A percentile compares a stretch with the other conserved stretches of the same genome.
phyloP scores from a whole-genome alignment of 2,113 vertebrate genomes.

The Nothoprocta perdicaria region DNA sequence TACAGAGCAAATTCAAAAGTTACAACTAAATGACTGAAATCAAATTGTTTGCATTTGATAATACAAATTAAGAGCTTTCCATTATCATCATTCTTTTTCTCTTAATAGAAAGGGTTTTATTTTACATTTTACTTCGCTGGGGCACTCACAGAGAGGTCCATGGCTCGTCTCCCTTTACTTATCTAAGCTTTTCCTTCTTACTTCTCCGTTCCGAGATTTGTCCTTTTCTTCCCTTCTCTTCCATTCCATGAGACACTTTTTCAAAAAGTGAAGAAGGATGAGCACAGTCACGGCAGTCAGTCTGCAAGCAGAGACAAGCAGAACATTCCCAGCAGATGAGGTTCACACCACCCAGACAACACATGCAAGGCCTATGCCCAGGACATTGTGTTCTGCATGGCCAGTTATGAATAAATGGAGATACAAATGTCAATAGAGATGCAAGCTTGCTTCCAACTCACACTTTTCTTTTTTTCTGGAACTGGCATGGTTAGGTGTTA shows the following conservation, averaged over 20 bases:
- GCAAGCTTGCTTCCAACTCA: background rate
- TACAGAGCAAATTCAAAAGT: background rate
- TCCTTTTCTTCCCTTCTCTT: background rate
- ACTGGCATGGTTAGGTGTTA: background rate
- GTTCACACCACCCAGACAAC: accelerated
- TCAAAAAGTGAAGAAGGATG: background rate
- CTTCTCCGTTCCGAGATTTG: background rate
- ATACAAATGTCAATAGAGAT: background rate
- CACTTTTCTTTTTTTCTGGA: background rate
- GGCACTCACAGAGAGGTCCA: background rate
- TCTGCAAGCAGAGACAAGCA: background rate
- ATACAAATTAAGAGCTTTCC: background rate
- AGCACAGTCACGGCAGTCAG: accelerated
- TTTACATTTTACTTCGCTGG: background rate
- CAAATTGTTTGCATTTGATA: background rate
- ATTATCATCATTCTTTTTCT: background rate
- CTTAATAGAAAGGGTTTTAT: background rate
- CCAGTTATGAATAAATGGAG: background rate
- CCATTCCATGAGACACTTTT: background rate
- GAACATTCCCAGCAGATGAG: background rate
- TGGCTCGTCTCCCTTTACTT: accelerated
- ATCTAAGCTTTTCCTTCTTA: background rate
- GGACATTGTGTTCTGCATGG: background rate
- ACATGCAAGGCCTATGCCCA: accelerated
- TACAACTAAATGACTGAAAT: background rate